Evolutionary conservation across 2,797 vertebrate species (phyloP), one percentile per base, ranked within the genome.

Genomic region (Dryobates pubescens): DNA sequence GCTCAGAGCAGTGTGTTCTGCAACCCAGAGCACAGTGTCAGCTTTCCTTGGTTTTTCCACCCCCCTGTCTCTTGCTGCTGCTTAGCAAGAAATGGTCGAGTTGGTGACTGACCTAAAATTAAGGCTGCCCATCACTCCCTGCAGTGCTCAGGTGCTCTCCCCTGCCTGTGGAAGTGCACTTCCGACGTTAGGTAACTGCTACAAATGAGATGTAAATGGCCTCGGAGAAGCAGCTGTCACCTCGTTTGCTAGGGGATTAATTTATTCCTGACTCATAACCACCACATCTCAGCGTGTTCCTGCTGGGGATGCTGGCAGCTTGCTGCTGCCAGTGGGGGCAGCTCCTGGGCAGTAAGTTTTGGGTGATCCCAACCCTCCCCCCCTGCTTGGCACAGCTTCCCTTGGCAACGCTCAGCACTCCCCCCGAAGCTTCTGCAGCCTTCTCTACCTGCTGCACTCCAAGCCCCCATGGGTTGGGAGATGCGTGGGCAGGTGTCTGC

Each of bases 121-220:
- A 72, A 71, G 64, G n/a, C 32, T 58, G 3, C 16, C 73, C 64
- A 53, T 8, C 76, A 62, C 30, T 58, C 13, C 8, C 57, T 76
- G 84, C 89, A 92, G 87, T 7, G 9, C 63, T 20, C 20, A 78
- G 10, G 9, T 57, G 38, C 63, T 82, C 87, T 82, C 65, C 81
- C 69, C 79, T 62, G 64, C 76, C 80, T 74, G 82, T 78, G 68
- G 79, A 80, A 94, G 86, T 19, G 32, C 85, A 92, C 45, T 51
- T 65, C 69, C 91, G 61, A 32, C 76, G 75, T 58, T 80, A 80
- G 71, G 82, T 68, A 94, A 95, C 77, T 79, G 26, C 80, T 63
- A 73, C 79, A 93, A 93, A 96, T 84, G 34, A 92, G 82, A 88
- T 96, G 91, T 70, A 96, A 94, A 95, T 93, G 86, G 84, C 81